Evolutionary conservation across 2,797 vertebrate species (phyloP).

Genomic region (Phoxinus dragarum): DNA sequence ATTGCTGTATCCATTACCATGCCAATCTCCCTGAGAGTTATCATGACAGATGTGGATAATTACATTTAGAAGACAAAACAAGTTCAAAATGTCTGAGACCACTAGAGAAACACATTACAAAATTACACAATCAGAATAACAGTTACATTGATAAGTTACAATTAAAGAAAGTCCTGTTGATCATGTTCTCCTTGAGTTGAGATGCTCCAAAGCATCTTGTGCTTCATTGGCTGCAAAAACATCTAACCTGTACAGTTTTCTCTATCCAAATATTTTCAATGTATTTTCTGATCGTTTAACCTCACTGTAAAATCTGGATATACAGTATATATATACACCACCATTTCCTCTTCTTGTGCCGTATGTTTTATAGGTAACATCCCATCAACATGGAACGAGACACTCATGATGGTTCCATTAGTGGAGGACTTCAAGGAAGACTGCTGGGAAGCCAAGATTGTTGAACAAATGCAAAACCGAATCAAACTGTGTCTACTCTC

Average conservation of each 20-base stretch:
- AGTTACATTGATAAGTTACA: neutral
- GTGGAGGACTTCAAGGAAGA: constrained; percentile 70
- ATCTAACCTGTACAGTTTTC: neutral
- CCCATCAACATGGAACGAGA: constrained; percentile 78
- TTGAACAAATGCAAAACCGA: constrained; percentile 64
- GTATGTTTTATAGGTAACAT: constrained; percentile 65
- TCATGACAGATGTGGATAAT: no score
- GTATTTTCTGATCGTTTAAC: neutral
- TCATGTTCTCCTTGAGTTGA: neutral
- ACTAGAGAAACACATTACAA: neutral
- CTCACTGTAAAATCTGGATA: neutral
- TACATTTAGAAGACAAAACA: neutral
- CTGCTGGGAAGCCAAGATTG: constrained; percentile 82
- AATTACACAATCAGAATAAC: neutral
- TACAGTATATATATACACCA: neutral
- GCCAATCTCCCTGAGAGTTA: no score
- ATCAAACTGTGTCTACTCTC: constrained; percentile 79
- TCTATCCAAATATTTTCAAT: neutral
- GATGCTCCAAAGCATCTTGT: neutral
- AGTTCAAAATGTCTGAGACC: neutral
- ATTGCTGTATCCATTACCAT: no score
- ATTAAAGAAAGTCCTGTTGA: no score
- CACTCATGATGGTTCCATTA: constrained; percentile 79
- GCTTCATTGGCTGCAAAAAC: neutral
- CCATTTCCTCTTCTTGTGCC: constrained; percentile 1